Evolutionary conservation across 2,113 vertebrate species (phyloP).

Genomic region (Panthera tigris): DNA sequence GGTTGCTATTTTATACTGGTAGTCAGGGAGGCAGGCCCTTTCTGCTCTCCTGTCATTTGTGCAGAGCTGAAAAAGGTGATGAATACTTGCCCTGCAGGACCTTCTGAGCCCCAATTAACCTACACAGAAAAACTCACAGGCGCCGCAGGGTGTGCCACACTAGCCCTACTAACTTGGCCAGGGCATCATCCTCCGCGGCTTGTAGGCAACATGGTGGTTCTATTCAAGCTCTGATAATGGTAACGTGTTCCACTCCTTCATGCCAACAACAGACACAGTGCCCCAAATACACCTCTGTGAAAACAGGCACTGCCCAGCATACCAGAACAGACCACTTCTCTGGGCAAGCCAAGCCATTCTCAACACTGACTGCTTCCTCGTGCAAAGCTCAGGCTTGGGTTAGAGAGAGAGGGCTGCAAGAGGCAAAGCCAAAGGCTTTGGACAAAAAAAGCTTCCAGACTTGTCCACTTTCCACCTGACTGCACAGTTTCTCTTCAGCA

Average conservation of each 20-base stretch:
- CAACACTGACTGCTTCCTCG: not conserved
- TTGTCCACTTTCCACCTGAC: not conserved
- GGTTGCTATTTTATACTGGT: not conserved
- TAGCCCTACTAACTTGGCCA: not conserved
- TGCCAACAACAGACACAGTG: not conserved
- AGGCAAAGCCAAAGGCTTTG: not conserved
- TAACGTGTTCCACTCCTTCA: not conserved
- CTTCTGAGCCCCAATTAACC: not conserved
- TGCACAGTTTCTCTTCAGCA: not conserved
- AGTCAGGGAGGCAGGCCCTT: not conserved
- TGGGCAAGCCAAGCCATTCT: not conserved
- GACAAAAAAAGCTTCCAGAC: no score
- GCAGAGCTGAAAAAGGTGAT: not conserved
- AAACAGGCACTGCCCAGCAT: not conserved
- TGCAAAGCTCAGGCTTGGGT: not conserved
- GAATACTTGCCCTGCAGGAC: not conserved
- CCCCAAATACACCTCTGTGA: not conserved
- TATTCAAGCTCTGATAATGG: no score
- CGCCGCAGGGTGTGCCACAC: rapidly evolving
- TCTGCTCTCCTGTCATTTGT: not conserved
- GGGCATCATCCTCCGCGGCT: rapidly evolving
- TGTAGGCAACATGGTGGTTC: not conserved
- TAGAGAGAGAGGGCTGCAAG: not conserved
- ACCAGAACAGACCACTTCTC: not conserved
- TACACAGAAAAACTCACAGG: not conserved